phyloP scores from a whole-genome alignment of 1,140 invertebrate genomes.

The Lamellibrachia luymesi region DNA sequence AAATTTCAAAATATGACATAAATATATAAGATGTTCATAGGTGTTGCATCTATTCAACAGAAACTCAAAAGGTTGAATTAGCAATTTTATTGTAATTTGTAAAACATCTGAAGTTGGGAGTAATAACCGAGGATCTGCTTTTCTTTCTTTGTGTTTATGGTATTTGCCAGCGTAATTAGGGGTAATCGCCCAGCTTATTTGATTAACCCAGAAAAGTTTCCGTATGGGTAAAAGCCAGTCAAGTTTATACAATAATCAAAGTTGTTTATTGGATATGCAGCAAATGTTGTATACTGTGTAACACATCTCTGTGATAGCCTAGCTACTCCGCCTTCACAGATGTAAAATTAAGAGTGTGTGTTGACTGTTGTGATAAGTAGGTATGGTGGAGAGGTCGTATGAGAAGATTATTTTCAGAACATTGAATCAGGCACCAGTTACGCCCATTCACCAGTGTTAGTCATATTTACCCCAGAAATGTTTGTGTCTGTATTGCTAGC shows the following conservation, averaged over 20 bases:
- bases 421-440: not conserved
- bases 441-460: not conserved
- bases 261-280: not conserved
- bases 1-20: no score
- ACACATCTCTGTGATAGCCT: not conserved
- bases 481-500: not conserved
- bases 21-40: no score
- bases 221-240: no score
- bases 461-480: not conserved
- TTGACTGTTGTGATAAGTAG: not conserved
- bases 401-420: not conserved
- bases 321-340: not conserved
- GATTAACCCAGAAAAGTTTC: not conserved
- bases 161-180: no score
- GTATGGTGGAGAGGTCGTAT: not conserved
- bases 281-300: not conserved
- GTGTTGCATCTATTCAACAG: no score
- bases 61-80: no score
- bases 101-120: no score
- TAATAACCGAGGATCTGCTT: no score
- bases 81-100: no score
- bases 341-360: not conserved
- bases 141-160: no score
- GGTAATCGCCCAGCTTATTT: no score
- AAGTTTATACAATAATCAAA: not conserved